A percentile compares a stretch with the other conserved stretches of the same genome.
phyloP scores from a whole-genome alignment of 2,797 vertebrate genomes.

The Sebastes baramenuke region DNA sequence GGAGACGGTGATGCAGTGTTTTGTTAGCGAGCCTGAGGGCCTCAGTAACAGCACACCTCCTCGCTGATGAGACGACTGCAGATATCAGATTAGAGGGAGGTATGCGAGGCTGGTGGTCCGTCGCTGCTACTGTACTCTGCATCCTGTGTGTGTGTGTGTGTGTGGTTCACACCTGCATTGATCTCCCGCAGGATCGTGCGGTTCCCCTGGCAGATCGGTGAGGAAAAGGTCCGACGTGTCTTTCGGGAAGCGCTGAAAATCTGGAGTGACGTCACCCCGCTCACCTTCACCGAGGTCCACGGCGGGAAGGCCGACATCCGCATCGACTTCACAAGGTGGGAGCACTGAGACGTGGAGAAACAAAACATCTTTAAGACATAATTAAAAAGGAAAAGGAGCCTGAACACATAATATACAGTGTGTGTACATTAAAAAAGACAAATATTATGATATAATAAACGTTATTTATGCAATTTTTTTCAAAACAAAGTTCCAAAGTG shows the following conservation, averaged over 20 bases:
- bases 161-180: constrained; percentile 26
- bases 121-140: background rate
- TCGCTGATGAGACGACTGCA: constrained; percentile 5
- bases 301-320: constrained; percentile 89
- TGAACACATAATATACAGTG: no score
- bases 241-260: constrained; percentile 88
- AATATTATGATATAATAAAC: background rate
- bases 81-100: constrained; percentile 51
- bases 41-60: constrained; percentile 12
- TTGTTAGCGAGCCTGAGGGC: constrained; percentile 26
- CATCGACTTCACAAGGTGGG: constrained; percentile 92
- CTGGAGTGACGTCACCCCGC: constrained; percentile 92
- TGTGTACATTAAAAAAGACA: background rate
- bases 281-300: constrained; percentile 91
- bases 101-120: constrained; percentile 44
- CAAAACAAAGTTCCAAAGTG: no score
- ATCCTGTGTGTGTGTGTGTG: constrained; percentile 23
- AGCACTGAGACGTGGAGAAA: rapidly evolving
- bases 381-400: background rate
- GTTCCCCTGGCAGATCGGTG: constrained; percentile 90
- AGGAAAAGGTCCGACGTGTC: constrained; percentile 86
- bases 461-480: no score
- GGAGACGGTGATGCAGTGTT: background rate
- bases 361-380: background rate
- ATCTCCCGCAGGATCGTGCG: constrained; percentile 85